Evolutionary conservation across 2,113 vertebrate genomes (phyloP).

Genomic region (Nannospalax galili): DNA sequence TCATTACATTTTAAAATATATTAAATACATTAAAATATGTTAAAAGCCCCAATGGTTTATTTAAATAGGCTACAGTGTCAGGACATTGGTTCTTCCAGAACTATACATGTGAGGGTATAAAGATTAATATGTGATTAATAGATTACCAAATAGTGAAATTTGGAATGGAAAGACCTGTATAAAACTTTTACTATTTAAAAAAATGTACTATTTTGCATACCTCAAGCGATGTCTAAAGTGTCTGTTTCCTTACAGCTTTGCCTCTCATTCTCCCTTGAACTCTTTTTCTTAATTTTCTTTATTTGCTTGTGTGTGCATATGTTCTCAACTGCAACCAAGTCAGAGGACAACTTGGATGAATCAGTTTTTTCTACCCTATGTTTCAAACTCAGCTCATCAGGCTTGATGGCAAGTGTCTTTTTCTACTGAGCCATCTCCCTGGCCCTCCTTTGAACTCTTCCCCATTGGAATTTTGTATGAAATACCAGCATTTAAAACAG

Average conservation of each 20-base stretch:
- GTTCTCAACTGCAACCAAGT: background rate
- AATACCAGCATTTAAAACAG: conserved; percentile 15
- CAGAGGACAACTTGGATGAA: background rate
- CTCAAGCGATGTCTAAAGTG: background rate
- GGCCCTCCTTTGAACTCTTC: background rate
- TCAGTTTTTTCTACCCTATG: background rate
- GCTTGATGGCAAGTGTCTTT: background rate
- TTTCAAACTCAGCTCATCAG: too few relatives aligned
- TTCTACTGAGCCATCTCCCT: background rate
- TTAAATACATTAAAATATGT: background rate
- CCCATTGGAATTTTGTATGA: background rate
- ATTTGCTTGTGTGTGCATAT: background rate
- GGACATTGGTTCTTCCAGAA: background rate
- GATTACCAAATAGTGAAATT: background rate
- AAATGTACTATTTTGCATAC: background rate
- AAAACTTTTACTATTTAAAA: background rate
- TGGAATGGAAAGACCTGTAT: background rate
- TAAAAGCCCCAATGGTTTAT: background rate
- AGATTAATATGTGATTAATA: background rate
- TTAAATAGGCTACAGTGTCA: background rate
- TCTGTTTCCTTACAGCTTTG: background rate
- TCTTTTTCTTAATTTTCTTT: background rate
- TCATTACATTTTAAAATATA: conserved; percentile 36
- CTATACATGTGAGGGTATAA: background rate
- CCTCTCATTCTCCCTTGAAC: background rate